Percentiles rank a stretch among this genome's conserved stretches.
Evolutionary conservation across 1,140 invertebrate genomes (phyloP).

Genomic region (Philaenus spumarius): DNA sequence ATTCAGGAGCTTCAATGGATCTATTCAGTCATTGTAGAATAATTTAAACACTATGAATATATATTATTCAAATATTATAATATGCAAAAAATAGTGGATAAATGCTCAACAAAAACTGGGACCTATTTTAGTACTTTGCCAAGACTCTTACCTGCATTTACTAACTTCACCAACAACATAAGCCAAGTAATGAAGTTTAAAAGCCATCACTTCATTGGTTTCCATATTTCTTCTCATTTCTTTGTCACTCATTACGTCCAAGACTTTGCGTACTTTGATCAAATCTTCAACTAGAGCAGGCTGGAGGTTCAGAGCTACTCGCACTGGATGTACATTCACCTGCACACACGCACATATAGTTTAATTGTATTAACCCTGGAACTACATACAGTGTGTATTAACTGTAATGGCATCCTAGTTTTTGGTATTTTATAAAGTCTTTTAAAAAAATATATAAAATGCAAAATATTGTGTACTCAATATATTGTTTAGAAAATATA

Average conservation of each 20-base stretch:
- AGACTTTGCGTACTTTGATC: constrained; percentile 67
- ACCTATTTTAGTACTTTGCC: neutral
- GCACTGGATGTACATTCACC: constrained; percentile 80
- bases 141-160: constrained; percentile 48
- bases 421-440: no score
- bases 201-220: constrained; percentile 86
- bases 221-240: constrained; percentile 85
- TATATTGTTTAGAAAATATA: no score
- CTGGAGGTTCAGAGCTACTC: constrained; percentile 73
- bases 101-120: neutral
- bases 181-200: constrained; percentile 84
- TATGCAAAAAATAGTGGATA: neutral
- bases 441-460: no score
- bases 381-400: no score
- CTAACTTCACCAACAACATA: no score
- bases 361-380: no score
- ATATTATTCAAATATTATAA: constrained; percentile 1
- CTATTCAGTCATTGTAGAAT: no score
- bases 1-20: no score
- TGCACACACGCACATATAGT: no score
- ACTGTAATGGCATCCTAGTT: no score
- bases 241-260: constrained; percentile 77
- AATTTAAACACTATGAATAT: no score
- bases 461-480: no score
- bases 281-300: constrained; percentile 63